phyloP scores from a whole-genome alignment of 2,797 vertebrate genomes.

The Buceros bicornis region DNA sequence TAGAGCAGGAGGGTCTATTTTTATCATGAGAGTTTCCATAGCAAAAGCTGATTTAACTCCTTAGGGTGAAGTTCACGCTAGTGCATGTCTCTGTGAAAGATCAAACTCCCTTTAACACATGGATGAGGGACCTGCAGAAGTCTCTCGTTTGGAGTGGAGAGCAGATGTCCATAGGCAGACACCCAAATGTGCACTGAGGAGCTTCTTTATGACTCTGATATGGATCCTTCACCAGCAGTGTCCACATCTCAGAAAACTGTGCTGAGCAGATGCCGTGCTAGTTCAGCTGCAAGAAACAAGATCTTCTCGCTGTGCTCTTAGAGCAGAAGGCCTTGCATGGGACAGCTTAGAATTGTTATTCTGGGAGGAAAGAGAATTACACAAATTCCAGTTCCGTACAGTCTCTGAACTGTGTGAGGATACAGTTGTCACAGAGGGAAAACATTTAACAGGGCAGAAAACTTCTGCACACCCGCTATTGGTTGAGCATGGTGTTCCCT shows the following conservation, averaged over 20 bases:
- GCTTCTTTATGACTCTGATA: background rate
- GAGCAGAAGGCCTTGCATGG: background rate
- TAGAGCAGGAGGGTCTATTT: constrained; percentile 47
- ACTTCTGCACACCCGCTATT: background rate
- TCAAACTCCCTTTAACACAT: background rate
- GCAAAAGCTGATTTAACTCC: constrained; percentile 61
- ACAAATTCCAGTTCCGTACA: fast-evolving
- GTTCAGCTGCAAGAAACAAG: background rate
- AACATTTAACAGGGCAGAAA: background rate
- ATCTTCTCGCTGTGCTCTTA: background rate
- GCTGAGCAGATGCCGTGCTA: background rate
- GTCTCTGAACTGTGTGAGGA: fast-evolving
- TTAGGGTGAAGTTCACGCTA: constrained; percentile 49
- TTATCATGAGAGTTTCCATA: constrained; percentile 54
- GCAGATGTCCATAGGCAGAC: background rate
- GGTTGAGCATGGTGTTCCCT: fast-evolving
- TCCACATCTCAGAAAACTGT: fast-evolving
- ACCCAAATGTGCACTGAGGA: fast-evolving
- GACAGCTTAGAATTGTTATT: background rate
- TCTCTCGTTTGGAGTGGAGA: background rate
- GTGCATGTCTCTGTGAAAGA: background rate
- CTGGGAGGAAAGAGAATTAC: fast-evolving
- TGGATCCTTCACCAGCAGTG: fast-evolving
- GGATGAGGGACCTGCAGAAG: background rate
- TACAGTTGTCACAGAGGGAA: background rate